Percentiles rank a stretch among this genome's conserved stretches.
Conservation (phyloP, 2,113 vertebrate species). For the Semnornis frantzii region DNA sequence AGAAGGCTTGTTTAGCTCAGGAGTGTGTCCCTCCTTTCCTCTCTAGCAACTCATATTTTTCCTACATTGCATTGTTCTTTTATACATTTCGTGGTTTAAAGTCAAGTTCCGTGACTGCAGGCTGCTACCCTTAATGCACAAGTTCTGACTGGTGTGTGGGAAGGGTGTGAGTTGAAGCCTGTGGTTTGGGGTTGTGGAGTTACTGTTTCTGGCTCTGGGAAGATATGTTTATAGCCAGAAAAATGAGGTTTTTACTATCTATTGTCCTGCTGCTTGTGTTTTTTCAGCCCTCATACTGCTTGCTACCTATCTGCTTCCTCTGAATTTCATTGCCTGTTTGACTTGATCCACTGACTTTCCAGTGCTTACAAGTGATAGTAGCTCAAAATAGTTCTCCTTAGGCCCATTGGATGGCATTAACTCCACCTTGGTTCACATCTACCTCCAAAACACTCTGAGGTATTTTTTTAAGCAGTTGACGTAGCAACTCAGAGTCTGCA, state of each 20-base stretch:
- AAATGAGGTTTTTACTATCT: background rate
- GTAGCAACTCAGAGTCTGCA: background rate
- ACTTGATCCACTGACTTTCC: background rate
- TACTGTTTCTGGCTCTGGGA: background rate
- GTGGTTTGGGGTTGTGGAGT: background rate
- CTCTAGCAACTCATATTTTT: background rate
- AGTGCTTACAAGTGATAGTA: background rate
- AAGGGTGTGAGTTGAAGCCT: background rate
- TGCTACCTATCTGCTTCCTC: background rate
- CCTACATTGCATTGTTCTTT: background rate
- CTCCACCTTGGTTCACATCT: background rate
- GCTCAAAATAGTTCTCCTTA: background rate
- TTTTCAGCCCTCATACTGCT: no score
- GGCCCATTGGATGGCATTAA: fast-evolving
- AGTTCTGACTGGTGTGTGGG: background rate
- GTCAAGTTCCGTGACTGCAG: background rate
- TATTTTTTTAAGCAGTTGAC: background rate
- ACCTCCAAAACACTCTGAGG: background rate
- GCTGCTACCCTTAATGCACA: background rate
- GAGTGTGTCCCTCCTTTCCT: background rate
- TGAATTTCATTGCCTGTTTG: background rate
- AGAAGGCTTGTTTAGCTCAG: background rate
- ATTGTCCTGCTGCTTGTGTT: background rate
- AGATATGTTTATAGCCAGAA: background rate
- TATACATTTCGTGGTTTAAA: background rate